A percentile compares a stretch with the other conserved stretches of the same genome.
phyloP scores from a whole-genome alignment of 2,888 invertebrate species.

The Acronicta psi region DNA sequence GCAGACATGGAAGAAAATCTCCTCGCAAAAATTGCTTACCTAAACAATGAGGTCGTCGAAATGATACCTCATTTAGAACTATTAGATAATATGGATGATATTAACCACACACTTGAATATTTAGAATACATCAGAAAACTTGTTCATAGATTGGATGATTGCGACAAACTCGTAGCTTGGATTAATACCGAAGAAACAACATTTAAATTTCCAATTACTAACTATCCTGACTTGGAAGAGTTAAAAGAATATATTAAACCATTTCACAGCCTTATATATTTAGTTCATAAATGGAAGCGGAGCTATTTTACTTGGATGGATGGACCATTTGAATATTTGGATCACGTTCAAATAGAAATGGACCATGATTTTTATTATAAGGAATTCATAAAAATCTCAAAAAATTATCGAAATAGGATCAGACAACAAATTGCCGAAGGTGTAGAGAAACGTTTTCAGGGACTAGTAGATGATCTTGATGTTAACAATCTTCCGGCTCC shows the following conservation, averaged over 20 bases:
- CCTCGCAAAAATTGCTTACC: constrained; percentile 90
- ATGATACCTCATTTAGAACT: constrained; percentile 93
- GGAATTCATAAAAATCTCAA: constrained; percentile 94
- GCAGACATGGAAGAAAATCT: constrained; percentile 95
- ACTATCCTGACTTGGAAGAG: constrained; percentile 94
- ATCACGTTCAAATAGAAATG: constrained; percentile 93
- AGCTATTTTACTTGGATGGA: constrained; percentile 97
- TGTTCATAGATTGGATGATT: constrained; percentile 92
- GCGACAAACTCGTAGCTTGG: constrained; percentile 94
- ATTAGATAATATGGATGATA: constrained; percentile 95
- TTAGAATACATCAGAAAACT: constrained; percentile 93
- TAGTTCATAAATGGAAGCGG: constrained; percentile 92
- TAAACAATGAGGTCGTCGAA: constrained; percentile 92
- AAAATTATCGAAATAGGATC: constrained; percentile 93
- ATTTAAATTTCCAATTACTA: constrained; percentile 94
- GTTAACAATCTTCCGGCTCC: constrained; percentile 94
- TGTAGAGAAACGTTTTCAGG: constrained; percentile 89
- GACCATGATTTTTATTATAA: constrained; percentile 94
- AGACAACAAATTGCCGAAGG: constrained; percentile 93
- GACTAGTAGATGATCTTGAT: constrained; percentile 93
- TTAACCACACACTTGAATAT: constrained; percentile 93
- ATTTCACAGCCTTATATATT: constrained; percentile 92
- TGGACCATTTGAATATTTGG: constrained; percentile 96
- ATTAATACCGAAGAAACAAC: constrained; percentile 96
- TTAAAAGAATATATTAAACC: constrained; percentile 92